These are phyloP conservation scores for Hemicordylus capensis DNA, from an alignment of 2,113 vertebrate species.

Conservation along the genomic window DNA sequence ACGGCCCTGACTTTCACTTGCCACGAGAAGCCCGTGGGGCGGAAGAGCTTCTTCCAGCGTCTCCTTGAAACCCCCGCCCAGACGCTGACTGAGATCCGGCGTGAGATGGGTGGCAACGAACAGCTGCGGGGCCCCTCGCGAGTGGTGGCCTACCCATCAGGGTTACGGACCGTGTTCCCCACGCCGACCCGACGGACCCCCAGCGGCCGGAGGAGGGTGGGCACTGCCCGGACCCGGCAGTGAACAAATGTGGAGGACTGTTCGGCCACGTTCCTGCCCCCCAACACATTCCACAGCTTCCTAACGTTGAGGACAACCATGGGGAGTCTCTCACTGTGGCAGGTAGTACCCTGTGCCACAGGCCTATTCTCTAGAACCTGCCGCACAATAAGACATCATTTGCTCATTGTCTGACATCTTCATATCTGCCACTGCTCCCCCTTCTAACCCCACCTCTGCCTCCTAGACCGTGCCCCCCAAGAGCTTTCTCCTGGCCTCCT, in stretches of 20 bases:
- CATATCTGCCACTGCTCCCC: neutral
- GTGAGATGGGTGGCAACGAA: conserved; percentile 83
- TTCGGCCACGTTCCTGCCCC: neutral
- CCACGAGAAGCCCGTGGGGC: conserved; percentile 80
- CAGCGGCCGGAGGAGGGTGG: conserved; percentile 66
- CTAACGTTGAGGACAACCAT: neutral
- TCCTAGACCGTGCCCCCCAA: too few relatives aligned
- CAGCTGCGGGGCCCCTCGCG: conserved; percentile 73
- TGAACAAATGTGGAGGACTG: conserved; percentile 22
- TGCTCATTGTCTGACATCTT: neutral
- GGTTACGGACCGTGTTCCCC: conserved; percentile 59
- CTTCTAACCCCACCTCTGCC: neutral
- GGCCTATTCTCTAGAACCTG: neutral
- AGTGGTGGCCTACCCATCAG: conserved; percentile 77
- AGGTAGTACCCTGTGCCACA: neutral
- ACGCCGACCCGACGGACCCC: conserved; percentile 66
- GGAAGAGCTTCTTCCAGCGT: conserved; percentile 91
- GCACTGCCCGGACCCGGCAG: conserved; percentile 9
- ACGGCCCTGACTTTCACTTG: conserved; percentile 90
- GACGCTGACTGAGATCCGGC: conserved; percentile 86
- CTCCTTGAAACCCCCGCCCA: conserved; percentile 84
- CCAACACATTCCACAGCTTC: neutral
- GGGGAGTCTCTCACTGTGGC: neutral
- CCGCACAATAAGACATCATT: neutral
- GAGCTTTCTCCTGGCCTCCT: neutral